Conservation (phyloP, 2,888 invertebrate species). For the Drosophila meridionalis region DNA sequence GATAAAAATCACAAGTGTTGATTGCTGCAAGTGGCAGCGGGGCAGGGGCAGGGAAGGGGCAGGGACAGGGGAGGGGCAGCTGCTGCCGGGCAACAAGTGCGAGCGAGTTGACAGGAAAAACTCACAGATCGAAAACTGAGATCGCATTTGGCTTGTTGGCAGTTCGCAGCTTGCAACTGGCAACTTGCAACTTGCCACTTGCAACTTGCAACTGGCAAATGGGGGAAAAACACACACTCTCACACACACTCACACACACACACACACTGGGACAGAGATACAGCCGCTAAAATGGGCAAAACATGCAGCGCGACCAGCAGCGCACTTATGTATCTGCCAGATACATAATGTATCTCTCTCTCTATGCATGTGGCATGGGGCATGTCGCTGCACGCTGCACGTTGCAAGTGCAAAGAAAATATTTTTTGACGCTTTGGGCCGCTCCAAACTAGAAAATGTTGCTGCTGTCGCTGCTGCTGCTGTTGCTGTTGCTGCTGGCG, state of each 20-base stretch:
- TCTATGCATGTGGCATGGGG: constrained; percentile 39
- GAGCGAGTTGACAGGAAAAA: constrained; percentile 77
- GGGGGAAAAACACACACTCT: constrained; percentile 7
- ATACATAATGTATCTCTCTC: constrained; percentile 70
- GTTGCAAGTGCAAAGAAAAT: constrained; percentile 80
- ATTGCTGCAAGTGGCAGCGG: constrained; percentile 54
- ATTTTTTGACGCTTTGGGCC: constrained; percentile 79
- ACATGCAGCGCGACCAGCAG: constrained; percentile 71
- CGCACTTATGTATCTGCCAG: constrained; percentile 74
- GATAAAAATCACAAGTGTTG: constrained; percentile 82
- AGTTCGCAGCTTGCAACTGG: constrained; percentile 45
- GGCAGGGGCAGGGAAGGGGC: not conserved
- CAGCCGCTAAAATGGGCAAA: constrained; percentile 79
- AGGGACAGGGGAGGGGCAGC: not conserved
- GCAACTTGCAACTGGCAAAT: constrained; percentile 41
- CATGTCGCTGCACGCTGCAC: constrained; percentile 39
- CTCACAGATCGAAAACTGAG: constrained; percentile 56
- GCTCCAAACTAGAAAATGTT: constrained; percentile 70
- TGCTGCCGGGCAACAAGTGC: constrained; percentile 64
- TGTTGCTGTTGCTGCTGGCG: constrained; percentile 37
- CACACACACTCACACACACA: not conserved
- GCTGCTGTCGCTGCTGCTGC: constrained; percentile 38
- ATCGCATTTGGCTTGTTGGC: constrained; percentile 49
- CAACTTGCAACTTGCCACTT: constrained; percentile 19
- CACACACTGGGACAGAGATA: not conserved